These are phyloP conservation scores for Potamilus streckersoni DNA, from an alignment of 1,140 invertebrate genomes.

Conservation along the genomic window DNA sequence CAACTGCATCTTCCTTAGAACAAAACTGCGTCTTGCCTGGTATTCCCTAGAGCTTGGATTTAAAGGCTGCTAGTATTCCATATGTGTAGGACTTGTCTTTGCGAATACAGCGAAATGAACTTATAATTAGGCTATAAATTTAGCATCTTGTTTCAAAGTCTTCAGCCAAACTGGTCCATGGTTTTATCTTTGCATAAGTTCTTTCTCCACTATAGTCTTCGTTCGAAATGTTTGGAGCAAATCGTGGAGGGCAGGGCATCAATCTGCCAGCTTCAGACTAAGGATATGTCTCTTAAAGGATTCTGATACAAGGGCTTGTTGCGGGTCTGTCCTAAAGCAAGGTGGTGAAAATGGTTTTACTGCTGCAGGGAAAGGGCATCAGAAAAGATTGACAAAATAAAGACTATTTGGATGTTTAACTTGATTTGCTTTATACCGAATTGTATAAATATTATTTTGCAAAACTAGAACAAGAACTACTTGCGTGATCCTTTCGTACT, in stretches of 20 bases:
- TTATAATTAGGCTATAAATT: too few species aligned
- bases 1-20: background rate
- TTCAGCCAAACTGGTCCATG: background rate
- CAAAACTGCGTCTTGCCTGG: background rate
- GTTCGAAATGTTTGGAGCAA: background rate
- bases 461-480: slow-evolving; percentile 19
- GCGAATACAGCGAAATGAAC: too few species aligned
- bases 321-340: slow-evolving; percentile 2
- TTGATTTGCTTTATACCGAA: slow-evolving; percentile 23
- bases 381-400: background rate
- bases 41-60: background rate
- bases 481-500: slow-evolving; percentile 18
- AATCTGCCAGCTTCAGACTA: background rate
- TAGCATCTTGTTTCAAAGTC: too few species aligned
- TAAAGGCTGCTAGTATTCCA: background rate
- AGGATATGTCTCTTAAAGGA: slow-evolving; percentile 11
- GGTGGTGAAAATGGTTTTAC: slow-evolving; percentile 1
- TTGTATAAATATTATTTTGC: slow-evolving; percentile 8
- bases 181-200: background rate
- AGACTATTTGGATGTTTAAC: slow-evolving; percentile 6
- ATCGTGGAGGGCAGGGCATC: background rate
- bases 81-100: too few species aligned
- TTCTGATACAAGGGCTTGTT: background rate
- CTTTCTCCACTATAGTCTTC: background rate
- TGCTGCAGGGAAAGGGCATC: slow-evolving; percentile 33